Base-by-base conservation (phyloP, 2,113 vertebrate genomes). In the Nibea coibor region DNA sequence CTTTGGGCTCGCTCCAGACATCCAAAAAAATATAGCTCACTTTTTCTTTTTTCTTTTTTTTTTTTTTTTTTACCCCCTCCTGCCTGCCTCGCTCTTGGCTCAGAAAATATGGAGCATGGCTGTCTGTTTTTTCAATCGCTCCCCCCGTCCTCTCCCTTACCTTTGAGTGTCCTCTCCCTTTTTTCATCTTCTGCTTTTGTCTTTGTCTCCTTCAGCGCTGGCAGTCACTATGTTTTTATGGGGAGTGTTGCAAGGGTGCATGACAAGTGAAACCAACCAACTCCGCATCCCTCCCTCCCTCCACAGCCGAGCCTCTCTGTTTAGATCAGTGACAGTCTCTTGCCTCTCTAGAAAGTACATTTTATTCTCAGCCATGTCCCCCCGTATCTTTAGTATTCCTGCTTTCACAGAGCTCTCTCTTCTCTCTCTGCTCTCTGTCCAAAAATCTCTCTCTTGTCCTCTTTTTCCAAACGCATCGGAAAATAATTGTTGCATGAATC, bases 1-100 rank as follows among this genome's bases (percentile, higher is more conserved):
- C 87, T 90, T 75, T 91, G 88, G 88, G 59, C 80, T 63, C 16
- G 56, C 80, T 88, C 88, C 89, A 90, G 89, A 88, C 85, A 88
- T 84, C 78, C 68, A 48, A 61, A 86, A 84, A 88, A 80, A 88
- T 72, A 84, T 78, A 83, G 66, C 74, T 64, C 72, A 50, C 65
- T 72, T 45, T 48, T 53, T 54, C 1, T 22, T n/a, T 19, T 47
- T 47, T 19, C 7, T 47, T 47, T 53, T 47, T 19, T 7, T 47
- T 47, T 53, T 54, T 54, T 54, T 54, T 4, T 4, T 5, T 20
- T 14, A 14, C 20, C 16, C 24, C n/a, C 19, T 11, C 57, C 57
- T 31, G 35, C 59, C 79, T 1, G 24, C 56, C 78, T 81, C n/a
- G 71, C 86, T 79, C 81, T 80, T 75, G 84, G 78, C 82, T 82